Conservation (phyloP, 2,797 vertebrate species). For the Mionectes olivaceus region DNA sequence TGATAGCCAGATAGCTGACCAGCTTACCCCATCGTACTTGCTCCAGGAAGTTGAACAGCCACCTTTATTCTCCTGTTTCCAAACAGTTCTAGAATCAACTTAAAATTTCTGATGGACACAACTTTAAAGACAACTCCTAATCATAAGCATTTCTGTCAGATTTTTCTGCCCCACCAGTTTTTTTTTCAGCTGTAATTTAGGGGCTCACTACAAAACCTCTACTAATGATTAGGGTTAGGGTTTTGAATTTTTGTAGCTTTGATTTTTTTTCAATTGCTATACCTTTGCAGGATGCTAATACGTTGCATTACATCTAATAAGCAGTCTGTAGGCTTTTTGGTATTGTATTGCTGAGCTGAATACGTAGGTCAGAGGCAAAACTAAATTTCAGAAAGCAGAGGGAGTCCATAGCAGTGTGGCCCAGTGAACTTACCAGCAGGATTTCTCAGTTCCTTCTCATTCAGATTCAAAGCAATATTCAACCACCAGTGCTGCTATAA, state of each 20-base stretch:
- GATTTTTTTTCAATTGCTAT: neutral
- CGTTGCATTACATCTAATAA: neutral
- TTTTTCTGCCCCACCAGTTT: neutral
- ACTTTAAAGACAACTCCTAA: neutral
- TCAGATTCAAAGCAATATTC: neutral
- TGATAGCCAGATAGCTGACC: neutral
- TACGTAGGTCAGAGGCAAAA: neutral
- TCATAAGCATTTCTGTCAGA: neutral
- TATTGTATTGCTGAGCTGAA: neutral
- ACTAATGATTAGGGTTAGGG: neutral
- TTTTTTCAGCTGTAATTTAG: neutral
- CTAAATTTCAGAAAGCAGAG: neutral
- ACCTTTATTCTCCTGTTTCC: neutral
- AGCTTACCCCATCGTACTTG: neutral
- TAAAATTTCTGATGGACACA: neutral
- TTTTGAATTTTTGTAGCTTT: neutral
- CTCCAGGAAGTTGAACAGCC: neutral
- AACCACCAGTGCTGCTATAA: neutral
- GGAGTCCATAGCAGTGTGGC: neutral
- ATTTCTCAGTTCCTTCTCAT: neutral
- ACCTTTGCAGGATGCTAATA: neutral
- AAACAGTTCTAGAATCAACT: neutral
- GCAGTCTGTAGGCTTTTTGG: neutral
- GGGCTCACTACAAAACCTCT: neutral
- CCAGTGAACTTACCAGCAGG: neutral